phyloP scores from a whole-genome alignment of 2,888 invertebrate species.

The Fragum fragum region DNA sequence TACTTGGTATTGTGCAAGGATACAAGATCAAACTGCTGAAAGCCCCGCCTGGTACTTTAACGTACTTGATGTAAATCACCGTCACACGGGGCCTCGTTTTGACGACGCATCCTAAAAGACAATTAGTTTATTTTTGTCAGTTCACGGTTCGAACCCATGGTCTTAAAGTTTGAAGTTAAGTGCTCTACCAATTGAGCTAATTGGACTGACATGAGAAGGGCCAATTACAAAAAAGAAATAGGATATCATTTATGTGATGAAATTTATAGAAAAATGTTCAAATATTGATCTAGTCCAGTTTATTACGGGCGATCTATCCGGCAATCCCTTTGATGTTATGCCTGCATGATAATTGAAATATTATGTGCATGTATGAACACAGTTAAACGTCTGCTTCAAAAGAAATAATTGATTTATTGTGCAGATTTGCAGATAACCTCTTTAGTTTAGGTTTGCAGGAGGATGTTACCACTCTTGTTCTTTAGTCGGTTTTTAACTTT shows the following conservation, averaged over 20 bases:
- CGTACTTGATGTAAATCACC: no score
- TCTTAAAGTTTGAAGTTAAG: no score
- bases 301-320: conserved; percentile 3
- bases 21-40: no score
- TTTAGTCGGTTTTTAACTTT: no score
- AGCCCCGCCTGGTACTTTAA: no score
- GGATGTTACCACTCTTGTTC: not conserved
- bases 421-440: conserved; percentile 2
- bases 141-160: no score
- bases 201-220: no score
- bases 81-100: no score
- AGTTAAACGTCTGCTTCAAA: conserved; percentile 4
- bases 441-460: conserved; percentile 1
- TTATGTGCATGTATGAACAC: conserved; percentile 21
- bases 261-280: conserved; percentile 20
- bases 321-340: conserved; percentile 12
- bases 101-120: no score
- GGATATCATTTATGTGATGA: conserved; percentile 3
- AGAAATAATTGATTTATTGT: conserved; percentile 19
- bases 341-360: conserved; percentile 28
- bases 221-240: not conserved
- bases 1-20: no score
- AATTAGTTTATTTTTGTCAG: no score
- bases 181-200: no score
- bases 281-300: conserved; percentile 12